Percentiles rank a stretch among this genome's conserved stretches.
phyloP scores from a whole-genome alignment of 2,888 invertebrate species.

The Himalopsyche tibetana region DNA sequence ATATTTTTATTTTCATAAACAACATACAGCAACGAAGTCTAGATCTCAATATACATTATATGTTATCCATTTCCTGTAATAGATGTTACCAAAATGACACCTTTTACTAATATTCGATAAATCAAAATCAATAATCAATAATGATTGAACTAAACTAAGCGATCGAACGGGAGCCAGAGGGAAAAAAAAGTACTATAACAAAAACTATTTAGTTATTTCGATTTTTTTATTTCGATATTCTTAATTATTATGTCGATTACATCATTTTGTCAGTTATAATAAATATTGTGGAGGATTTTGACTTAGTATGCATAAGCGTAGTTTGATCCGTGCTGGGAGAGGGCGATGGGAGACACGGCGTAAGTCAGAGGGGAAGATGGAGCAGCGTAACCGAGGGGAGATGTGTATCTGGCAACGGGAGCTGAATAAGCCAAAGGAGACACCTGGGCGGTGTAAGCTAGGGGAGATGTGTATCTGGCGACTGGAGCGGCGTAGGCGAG shows the following conservation, averaged over 20 bases:
- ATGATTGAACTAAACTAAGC: too few relatives aligned
- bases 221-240: background rate
- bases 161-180: too few relatives aligned
- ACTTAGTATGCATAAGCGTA: constrained; percentile 59
- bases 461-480: constrained; percentile 65
- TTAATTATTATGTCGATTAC: background rate
- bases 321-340: constrained; percentile 46
- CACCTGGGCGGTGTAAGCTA: constrained; percentile 67
- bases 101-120: too few relatives aligned
- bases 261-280: background rate
- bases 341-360: constrained; percentile 9
- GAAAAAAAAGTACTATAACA: too few relatives aligned
- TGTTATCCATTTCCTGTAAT: too few relatives aligned
- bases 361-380: constrained; percentile 63
- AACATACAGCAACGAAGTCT: too few relatives aligned
- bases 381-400: constrained; percentile 61
- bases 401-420: constrained; percentile 36
- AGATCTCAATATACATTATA: too few relatives aligned
- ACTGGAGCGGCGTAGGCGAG: constrained; percentile 66
- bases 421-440: constrained; percentile 60
- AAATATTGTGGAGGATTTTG: background rate
- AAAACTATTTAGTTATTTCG: background rate
- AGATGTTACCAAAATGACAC: too few relatives aligned
- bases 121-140: too few relatives aligned
- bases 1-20: too few relatives aligned